These are phyloP conservation scores for Chiridota heheva DNA, from an alignment of 35 echinoderm and acorn worm species.

Conservation along the genomic window DNA sequence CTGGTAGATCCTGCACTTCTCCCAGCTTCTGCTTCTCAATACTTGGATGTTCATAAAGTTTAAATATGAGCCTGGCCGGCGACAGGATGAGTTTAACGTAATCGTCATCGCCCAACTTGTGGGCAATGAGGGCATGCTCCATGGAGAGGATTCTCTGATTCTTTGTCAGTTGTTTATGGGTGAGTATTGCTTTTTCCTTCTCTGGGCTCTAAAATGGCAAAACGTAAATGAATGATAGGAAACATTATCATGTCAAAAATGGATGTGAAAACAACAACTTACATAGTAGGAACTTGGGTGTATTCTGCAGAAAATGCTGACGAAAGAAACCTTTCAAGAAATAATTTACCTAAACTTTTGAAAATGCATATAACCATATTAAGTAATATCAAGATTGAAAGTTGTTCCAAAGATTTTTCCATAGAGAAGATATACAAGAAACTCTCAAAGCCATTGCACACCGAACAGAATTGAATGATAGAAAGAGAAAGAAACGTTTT, in stretches of 20 bases:
- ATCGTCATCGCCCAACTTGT: conserved; percentile 51
- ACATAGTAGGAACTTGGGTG: neutral
- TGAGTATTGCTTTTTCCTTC: conserved; percentile 55
- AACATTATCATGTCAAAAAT: too few species aligned
- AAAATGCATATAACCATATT: neutral
- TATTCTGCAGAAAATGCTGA: neutral
- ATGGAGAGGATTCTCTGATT: conserved; percentile 64
- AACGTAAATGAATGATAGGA: too few species aligned
- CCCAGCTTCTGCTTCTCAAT: conserved; percentile 62
- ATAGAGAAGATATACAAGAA: too few species aligned
- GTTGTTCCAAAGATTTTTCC: too few species aligned
- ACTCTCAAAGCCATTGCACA: too few species aligned
- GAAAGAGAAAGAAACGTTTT: too few species aligned
- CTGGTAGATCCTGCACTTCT: conserved; percentile 54
- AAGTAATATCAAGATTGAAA: too few species aligned
- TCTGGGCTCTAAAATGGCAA: conserved; percentile 45
- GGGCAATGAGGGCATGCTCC: conserved; percentile 71
- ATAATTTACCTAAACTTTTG: neutral
- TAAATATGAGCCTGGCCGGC: conserved; percentile 72
- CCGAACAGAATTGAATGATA: too few species aligned
- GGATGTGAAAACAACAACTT: too few species aligned
- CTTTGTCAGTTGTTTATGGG: conserved; percentile 54
- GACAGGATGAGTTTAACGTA: conserved; percentile 47
- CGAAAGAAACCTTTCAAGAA: neutral
- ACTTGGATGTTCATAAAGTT: conserved; percentile 81